Conservation (phyloP, 1,140 invertebrate species). For the Stratiolaelaps scimitus region DNA sequence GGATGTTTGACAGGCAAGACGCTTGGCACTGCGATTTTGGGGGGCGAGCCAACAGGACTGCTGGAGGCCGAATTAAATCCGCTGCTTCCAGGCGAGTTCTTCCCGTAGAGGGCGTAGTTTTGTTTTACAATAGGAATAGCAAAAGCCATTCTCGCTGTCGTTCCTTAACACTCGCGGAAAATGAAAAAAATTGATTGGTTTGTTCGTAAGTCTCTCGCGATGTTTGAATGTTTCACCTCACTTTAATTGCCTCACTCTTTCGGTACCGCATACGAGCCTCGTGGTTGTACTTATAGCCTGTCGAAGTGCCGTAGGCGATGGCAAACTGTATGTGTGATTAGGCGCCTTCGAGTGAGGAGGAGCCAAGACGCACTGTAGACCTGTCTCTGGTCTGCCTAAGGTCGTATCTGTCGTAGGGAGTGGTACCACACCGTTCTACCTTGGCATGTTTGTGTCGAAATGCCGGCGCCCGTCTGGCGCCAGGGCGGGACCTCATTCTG, state of each 20-base stretch:
- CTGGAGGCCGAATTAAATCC: neutral
- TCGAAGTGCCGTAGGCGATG: no score
- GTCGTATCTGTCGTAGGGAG: neutral
- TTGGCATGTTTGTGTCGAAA: neutral
- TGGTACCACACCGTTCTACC: no score
- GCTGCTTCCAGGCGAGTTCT: slow-evolving; percentile 2
- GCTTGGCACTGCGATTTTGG: neutral
- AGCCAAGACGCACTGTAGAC: slow-evolving; percentile 4
- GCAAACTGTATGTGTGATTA: no score
- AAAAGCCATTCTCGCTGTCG: slow-evolving; percentile 21
- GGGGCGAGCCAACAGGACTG: slow-evolving; percentile 15
- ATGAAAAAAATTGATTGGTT: no score
- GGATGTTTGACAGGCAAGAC: slow-evolving; percentile 8
- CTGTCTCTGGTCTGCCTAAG: neutral
- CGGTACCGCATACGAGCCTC: no score
- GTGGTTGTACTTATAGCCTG: no score
- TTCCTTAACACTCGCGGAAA: no score
- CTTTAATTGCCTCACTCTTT: no score
- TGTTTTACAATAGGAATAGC: slow-evolving; percentile 25
- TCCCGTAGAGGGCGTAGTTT: slow-evolving; percentile 23
- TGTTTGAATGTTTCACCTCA: no score
- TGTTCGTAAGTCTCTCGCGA: no score
- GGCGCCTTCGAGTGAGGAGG: neutral
- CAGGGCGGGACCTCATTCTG: neutral
- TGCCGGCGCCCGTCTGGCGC: slow-evolving; percentile 23